Conservation (phyloP, 2,888 invertebrate species). For the Pterostichus niger region DNA sequence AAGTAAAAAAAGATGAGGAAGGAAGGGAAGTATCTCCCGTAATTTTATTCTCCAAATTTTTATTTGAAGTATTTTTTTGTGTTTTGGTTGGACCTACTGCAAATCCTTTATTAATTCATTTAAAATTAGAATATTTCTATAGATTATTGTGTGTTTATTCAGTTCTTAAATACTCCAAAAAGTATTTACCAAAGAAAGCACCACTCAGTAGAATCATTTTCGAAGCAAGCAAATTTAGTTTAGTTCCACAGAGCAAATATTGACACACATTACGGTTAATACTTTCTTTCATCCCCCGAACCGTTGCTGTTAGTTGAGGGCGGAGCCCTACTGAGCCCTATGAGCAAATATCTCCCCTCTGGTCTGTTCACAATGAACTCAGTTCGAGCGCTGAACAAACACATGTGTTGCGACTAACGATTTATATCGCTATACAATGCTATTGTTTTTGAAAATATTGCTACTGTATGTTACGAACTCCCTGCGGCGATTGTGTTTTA, state of each 20-base stretch:
- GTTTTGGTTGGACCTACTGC: too few species aligned
- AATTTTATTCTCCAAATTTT: too few species aligned
- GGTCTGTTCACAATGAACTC: conserved; percentile 34
- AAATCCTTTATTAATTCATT: too few species aligned
- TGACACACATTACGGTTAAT: conserved; percentile 40
- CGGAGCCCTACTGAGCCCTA: neutral
- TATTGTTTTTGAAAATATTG: conserved; percentile 42
- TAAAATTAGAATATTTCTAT: too few species aligned
- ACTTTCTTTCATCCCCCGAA: conserved; percentile 28
- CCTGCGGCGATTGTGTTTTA: conserved; percentile 35
- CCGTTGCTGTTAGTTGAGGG: neutral
- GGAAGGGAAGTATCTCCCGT: too few species aligned
- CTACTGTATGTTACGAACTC: conserved; percentile 3
- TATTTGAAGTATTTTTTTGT: too few species aligned
- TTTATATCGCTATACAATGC: conserved; percentile 37
- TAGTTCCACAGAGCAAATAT: conserved; percentile 19
- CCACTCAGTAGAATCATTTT: conserved; percentile 21
- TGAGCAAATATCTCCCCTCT: conserved; percentile 19
- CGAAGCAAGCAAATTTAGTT: conserved; percentile 14
- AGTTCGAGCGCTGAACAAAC: conserved; percentile 30
- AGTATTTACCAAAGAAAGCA: conserved; percentile 17
- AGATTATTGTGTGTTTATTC: neutral
- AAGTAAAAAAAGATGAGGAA: too few species aligned
- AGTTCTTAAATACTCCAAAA: conserved; percentile 4
- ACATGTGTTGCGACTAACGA: conserved; percentile 20